Conservation (phyloP, 2,113 vertebrate genomes). For the Austrofundulus limnaeus region DNA sequence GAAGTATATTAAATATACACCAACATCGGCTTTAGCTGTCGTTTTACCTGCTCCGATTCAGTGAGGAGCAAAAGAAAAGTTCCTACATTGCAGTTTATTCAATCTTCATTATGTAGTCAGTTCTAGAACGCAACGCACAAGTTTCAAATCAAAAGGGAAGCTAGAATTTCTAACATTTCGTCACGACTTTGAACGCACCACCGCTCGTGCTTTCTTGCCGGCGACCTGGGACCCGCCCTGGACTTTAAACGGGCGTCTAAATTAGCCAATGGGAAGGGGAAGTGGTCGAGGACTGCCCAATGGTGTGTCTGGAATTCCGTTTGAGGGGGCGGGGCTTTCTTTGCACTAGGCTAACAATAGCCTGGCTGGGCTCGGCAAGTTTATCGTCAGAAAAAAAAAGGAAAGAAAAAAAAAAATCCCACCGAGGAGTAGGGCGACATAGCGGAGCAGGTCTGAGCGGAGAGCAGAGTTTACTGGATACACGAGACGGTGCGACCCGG, state of each 20-base stretch:
- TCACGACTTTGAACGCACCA: constrained; percentile 14
- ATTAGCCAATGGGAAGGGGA: constrained; percentile 48
- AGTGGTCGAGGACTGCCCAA: constrained; percentile 29
- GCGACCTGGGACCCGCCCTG: constrained; percentile 30
- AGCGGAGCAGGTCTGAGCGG: constrained; percentile 24
- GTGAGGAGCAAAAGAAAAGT: neutral
- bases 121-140: constrained; percentile 13
- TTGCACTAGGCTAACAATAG: constrained; percentile 78
- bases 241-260: constrained; percentile 18
- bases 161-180: neutral
- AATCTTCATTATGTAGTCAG: neutral
- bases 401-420: neutral
- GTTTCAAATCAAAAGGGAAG: accelerated
- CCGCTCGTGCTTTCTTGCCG: neutral
- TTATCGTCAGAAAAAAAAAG: constrained; percentile 49
- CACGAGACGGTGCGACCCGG: constrained; percentile 41
- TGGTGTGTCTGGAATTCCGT: constrained; percentile 17
- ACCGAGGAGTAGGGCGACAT: constrained; percentile 39
- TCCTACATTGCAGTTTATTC: neutral
- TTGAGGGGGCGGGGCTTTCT: constrained; percentile 57
- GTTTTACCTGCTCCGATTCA: neutral
- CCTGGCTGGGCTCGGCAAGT: constrained; percentile 61
- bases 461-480: constrained; percentile 34
- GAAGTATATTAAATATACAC: too few relatives aligned
- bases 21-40: too few relatives aligned